Conservation (phyloP, 2,888 invertebrate genomes). For the Pandemis corylana region DNA sequence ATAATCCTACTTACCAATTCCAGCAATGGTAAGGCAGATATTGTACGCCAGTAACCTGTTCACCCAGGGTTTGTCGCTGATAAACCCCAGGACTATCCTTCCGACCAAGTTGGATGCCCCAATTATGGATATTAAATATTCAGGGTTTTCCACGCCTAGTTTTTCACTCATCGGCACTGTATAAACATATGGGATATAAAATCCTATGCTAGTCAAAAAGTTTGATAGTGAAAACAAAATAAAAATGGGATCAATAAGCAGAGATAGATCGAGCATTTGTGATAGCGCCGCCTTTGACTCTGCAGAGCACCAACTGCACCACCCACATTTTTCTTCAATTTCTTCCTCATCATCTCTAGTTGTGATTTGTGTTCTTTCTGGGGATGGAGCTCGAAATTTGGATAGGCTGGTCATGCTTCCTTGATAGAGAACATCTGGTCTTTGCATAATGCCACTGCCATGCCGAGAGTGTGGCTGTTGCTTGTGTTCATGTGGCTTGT, state of each 20-base stretch:
- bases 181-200: constrained; percentile 97
- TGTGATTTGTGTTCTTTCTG: constrained; percentile 67
- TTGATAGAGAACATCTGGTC: constrained; percentile 95
- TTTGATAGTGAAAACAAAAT: constrained; percentile 96
- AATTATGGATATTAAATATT: constrained; percentile 91
- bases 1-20: constrained; percentile 88
- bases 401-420: constrained; percentile 88
- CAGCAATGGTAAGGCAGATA: constrained; percentile 93
- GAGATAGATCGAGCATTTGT: constrained; percentile 93
- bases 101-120: constrained; percentile 96
- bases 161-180: constrained; percentile 90
- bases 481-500: constrained; percentile 75
- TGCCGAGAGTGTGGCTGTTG: constrained; percentile 69
- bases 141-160: constrained; percentile 85
- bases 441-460: constrained; percentile 91
- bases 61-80: constrained; percentile 95
- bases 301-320: constrained; percentile 87
- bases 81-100: constrained; percentile 93
- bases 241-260: constrained; percentile 94
- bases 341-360: constrained; percentile 72
- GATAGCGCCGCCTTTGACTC: constrained; percentile 89
- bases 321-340: constrained; percentile 79
- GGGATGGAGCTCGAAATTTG: constrained; percentile 81
- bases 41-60: constrained; percentile 97
- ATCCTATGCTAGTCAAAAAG: constrained; percentile 97